These are phyloP conservation scores for Coryphaenoides rupestris DNA, from an alignment of 2,113 vertebrate species.

Conservation along the genomic window DNA sequence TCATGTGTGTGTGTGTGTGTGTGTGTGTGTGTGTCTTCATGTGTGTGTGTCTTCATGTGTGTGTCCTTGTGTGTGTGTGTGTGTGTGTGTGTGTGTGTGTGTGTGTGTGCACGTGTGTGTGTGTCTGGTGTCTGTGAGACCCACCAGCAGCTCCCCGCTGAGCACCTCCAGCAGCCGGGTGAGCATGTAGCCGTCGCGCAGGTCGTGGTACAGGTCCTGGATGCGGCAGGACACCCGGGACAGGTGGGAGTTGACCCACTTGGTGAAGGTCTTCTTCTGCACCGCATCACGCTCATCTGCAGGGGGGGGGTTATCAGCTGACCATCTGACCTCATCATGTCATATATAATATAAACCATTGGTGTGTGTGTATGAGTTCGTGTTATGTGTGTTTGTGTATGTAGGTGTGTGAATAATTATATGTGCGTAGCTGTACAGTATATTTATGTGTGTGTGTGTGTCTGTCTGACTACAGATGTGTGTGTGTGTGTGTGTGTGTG, in stretches of 20 bases:
- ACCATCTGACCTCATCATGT: too few relatives aligned
- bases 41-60: background rate
- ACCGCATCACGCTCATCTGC: conserved; percentile 90
- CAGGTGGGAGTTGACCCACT: conserved; percentile 93
- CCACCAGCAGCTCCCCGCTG: conserved; percentile 89
- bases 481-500: background rate
- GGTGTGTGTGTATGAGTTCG: too few relatives aligned
- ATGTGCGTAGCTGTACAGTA: too few relatives aligned
- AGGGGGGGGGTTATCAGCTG: too few relatives aligned
- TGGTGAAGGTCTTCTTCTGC: conserved; percentile 97
- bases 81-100: background rate
- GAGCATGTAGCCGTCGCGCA: conserved; percentile 88
- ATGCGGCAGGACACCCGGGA: conserved; percentile 85
- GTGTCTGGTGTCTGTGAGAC: conserved; percentile 26
- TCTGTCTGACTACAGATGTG: background rate
- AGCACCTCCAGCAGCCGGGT: conserved; percentile 91
- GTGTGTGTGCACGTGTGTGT: background rate
- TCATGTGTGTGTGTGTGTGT: too few relatives aligned
- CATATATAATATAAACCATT: too few relatives aligned
- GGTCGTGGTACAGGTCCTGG: conserved; percentile 85
- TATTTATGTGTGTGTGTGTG: too few relatives aligned
- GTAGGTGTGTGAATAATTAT: too few relatives aligned
- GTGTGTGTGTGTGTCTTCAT: background rate
- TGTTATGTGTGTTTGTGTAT: background rate
- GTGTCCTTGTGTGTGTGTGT: too few relatives aligned